These are phyloP conservation scores for Neelides folsomi DNA, from an alignment of 2,888 invertebrate genomes.

Conservation along the genomic window DNA sequence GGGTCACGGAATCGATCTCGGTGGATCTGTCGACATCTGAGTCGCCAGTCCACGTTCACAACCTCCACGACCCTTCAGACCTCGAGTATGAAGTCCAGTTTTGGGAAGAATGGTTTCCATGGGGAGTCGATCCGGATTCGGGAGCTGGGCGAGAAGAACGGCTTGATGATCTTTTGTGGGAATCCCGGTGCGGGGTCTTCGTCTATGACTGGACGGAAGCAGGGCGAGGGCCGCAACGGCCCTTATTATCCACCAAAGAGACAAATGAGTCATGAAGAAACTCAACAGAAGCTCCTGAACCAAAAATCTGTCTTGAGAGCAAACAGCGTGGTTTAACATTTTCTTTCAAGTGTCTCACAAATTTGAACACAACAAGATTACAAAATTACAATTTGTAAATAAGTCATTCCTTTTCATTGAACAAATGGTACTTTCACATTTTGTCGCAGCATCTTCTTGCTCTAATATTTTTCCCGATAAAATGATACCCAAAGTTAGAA, in stretches of 20 bases:
- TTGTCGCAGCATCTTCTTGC: no score
- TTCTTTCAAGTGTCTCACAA: no score
- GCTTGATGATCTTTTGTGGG: constrained; percentile 11
- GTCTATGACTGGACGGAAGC: no score
- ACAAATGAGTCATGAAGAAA: constrained; percentile 26
- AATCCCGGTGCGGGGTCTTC: constrained; percentile 2
- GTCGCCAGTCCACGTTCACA: constrained; percentile 53
- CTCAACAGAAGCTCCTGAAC: constrained; percentile 15
- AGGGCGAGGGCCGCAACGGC: constrained; percentile 18
- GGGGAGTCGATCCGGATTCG: constrained; percentile 30
- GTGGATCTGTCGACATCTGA: constrained; percentile 39
- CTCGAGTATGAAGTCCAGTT: constrained; percentile 31
- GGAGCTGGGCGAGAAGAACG: constrained; percentile 19
- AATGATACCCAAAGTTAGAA: no score
- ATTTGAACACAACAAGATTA: no score
- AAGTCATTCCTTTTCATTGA: no score
- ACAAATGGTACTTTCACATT: no score
- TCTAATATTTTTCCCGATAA: no score
- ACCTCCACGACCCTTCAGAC: constrained; percentile 40
- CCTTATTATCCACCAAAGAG: constrained; percentile 32
- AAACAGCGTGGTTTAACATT: constrained; percentile 30
- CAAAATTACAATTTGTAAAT: no score
- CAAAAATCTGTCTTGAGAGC: constrained; percentile 31
- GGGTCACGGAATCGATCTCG: constrained; percentile 35
- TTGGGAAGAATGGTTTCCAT: constrained; percentile 16